Conservation (phyloP, 2,888 invertebrate genomes). For the Boloria euphrosyne region DNA sequence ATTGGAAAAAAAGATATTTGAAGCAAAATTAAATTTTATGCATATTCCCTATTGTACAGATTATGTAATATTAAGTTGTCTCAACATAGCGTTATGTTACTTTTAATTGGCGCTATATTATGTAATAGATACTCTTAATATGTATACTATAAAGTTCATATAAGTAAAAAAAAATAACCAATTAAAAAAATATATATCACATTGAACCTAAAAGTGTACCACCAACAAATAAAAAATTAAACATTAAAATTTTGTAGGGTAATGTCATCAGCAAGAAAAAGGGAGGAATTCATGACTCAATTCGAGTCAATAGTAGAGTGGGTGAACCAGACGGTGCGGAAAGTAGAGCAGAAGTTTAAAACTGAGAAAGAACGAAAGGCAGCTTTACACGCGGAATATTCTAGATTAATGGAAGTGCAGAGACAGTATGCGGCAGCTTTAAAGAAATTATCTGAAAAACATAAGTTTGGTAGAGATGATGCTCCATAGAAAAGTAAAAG, state of each 20-base stretch:
- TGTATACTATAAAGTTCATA: too few species aligned
- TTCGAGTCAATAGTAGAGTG: constrained; percentile 95
- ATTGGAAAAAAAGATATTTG: too few species aligned
- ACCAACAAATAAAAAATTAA: background rate
- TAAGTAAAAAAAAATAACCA: too few species aligned
- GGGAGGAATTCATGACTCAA: constrained; percentile 95
- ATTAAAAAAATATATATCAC: too few species aligned
- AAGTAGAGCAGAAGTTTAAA: constrained; percentile 84
- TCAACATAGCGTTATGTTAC: too few species aligned
- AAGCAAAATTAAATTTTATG: too few species aligned
- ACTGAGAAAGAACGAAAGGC: constrained; percentile 67
- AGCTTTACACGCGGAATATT: constrained; percentile 64
- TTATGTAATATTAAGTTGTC: too few species aligned
- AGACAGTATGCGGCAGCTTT: constrained; percentile 73
- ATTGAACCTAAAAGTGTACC: background rate
- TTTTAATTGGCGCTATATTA: too few species aligned
- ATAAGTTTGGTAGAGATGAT: constrained; percentile 26
- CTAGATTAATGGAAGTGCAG: constrained; percentile 71
- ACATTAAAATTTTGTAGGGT: constrained; percentile 81
- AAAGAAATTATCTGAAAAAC: constrained; percentile 67
- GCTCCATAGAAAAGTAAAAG: background rate
- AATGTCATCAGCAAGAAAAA: constrained; percentile 89
- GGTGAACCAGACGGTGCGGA: constrained; percentile 92
- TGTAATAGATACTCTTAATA: too few species aligned
- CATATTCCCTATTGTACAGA: too few species aligned